A percentile compares a stretch with the other conserved stretches of the same genome.
Evolutionary conservation across 53 echinoderm and acorn worm genomes (phyloP).

Genomic region (Luidia sarsii): DNA sequence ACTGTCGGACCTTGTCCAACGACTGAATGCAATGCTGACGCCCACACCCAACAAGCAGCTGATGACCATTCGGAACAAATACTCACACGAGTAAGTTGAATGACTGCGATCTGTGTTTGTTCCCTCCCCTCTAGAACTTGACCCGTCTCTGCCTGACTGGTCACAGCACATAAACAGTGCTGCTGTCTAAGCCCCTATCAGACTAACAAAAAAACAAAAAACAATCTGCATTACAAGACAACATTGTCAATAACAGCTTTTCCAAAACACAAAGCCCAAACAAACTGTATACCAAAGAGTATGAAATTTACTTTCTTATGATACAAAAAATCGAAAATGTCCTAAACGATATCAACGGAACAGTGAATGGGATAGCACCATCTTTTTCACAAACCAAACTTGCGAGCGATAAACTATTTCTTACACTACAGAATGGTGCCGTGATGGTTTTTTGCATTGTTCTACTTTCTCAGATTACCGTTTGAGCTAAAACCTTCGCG

Average conservation of each 20-base stretch:
- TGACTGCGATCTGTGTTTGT: neutral
- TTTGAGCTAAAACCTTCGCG: too few relatives aligned
- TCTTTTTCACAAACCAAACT: too few relatives aligned
- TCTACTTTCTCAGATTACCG: too few relatives aligned
- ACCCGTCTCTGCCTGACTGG: neutral
- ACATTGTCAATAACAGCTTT: too few relatives aligned
- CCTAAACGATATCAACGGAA: too few relatives aligned
- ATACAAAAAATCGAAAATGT: neutral
- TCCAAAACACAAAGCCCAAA: neutral
- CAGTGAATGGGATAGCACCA: too few relatives aligned
- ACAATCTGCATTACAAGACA: neutral
- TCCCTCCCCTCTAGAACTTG: neutral
- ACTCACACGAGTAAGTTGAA: constrained; percentile 91
- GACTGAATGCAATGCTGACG: constrained; percentile 80
- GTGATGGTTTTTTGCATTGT: neutral
- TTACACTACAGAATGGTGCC: neutral
- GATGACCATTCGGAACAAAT: constrained; percentile 88
- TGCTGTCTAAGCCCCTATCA: too few relatives aligned
- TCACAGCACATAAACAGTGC: neutral
- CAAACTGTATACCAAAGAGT: neutral
- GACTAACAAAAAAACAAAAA: too few relatives aligned
- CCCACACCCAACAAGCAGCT: constrained; percentile 83
- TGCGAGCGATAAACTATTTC: too few relatives aligned
- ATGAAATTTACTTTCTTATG: neutral
- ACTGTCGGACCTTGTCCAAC: constrained; percentile 53